A percentile compares a stretch with the other conserved stretches of the same genome.
Conservation (phyloP, 2,113 vertebrate genomes). For the Seriola rivoliana region DNA sequence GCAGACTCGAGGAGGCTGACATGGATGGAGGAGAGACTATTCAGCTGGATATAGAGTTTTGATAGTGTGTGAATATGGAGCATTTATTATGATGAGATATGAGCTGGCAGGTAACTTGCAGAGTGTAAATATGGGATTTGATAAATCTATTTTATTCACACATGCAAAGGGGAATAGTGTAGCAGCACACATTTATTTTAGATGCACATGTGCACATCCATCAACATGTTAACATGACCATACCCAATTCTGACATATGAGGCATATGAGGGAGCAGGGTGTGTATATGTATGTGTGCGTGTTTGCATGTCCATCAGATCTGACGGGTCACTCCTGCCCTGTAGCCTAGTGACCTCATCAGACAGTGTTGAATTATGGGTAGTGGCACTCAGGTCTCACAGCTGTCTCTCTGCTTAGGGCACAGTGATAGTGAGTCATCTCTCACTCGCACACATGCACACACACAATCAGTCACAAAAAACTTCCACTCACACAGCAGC, state of each 20-base stretch:
- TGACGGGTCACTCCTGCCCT: constrained; percentile 59
- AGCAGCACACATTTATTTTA: not conserved
- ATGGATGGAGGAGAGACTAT: constrained; percentile 58
- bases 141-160: constrained; percentile 16
- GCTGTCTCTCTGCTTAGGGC: constrained; percentile 61
- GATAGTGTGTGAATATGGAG: constrained; percentile 40
- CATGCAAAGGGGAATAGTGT: not conserved
- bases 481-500: constrained; percentile 41
- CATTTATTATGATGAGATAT: constrained; percentile 57
- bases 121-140: constrained; percentile 4
- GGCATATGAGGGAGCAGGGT: constrained; percentile 16
- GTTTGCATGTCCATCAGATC: constrained; percentile 8
- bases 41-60: constrained; percentile 61
- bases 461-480: constrained; percentile 19
- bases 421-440: constrained; percentile 71
- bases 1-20: constrained; percentile 44
- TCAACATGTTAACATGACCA: not conserved
- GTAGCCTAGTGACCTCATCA: constrained; percentile 68
- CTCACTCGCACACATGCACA: constrained; percentile 15
- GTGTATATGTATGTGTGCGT: constrained; percentile 9
- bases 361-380: constrained; percentile 74
- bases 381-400: constrained; percentile 65
- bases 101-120: constrained; percentile 26
- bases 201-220: not conserved
- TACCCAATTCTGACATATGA: constrained; percentile 20